These are phyloP conservation scores for Gallinago solitaria DNA, from an alignment of 2,797 vertebrate species.

Conservation along the genomic window DNA sequence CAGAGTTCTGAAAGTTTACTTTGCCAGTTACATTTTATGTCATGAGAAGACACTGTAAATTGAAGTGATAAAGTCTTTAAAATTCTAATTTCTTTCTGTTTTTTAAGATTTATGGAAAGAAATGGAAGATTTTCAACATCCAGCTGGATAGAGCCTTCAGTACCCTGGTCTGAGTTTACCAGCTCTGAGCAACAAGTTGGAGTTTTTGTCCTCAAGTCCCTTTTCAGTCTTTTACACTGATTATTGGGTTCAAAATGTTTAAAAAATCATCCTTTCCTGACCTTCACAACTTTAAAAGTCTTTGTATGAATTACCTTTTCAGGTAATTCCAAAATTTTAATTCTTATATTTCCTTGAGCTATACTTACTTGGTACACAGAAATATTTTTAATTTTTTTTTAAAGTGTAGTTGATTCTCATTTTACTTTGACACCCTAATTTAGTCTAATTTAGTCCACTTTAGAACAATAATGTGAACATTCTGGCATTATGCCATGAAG, in stretches of 20 bases:
- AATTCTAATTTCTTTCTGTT: neutral
- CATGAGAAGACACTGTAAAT: neutral
- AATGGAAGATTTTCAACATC: neutral
- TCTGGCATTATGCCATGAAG: fast-evolving
- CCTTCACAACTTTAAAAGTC: neutral
- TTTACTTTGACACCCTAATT: neutral
- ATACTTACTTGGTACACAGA: neutral
- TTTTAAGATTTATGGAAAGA: neutral
- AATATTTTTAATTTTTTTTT: neutral
- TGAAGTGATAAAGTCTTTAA: neutral
- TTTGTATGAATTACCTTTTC: neutral
- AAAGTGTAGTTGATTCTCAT: neutral
- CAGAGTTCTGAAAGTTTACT: neutral
- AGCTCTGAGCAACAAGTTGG: neutral
- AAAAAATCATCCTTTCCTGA: neutral
- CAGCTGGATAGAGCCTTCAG: neutral
- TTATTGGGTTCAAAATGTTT: neutral
- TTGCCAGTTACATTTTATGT: neutral
- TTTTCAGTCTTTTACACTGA: neutral
- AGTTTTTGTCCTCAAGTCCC: neutral
- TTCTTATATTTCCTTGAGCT: neutral
- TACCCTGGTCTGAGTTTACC: neutral
- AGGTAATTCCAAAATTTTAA: neutral
- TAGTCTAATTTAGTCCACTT: neutral
- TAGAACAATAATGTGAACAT: neutral